Conservation (phyloP, 2,888 invertebrate species). For the Rhimphoctona megacephalus region DNA sequence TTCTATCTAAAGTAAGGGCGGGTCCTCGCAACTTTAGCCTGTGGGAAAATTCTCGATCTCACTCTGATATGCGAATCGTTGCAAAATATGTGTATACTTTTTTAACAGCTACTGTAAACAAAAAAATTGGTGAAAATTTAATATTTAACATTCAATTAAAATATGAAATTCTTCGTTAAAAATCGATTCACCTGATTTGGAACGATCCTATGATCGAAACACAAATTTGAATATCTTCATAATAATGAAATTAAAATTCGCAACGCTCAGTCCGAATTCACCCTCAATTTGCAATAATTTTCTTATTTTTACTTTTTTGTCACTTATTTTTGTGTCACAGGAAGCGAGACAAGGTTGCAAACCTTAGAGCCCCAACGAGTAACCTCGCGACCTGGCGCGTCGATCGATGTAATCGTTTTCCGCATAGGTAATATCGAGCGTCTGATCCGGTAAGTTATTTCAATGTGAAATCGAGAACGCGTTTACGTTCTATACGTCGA, state of each 20-base stretch:
- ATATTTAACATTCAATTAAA: not conserved
- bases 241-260: not conserved
- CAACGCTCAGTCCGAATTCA: not conserved
- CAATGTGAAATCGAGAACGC: slow-evolving; percentile 71
- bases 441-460: slow-evolving; percentile 76
- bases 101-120: too few species aligned
- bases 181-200: not conserved
- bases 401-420: slow-evolving; percentile 73
- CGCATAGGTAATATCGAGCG: slow-evolving; percentile 72
- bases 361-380: slow-evolving; percentile 12
- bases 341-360: slow-evolving; percentile 41
- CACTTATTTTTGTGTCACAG: slow-evolving; percentile 9
- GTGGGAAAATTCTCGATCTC: slow-evolving; percentile 46
- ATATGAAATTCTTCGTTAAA: not conserved
- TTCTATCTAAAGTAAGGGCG: slow-evolving; percentile 35
- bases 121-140: not conserved
- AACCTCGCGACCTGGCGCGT: slow-evolving; percentile 26
- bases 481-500: slow-evolving; percentile 31
- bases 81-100: not conserved
- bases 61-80: slow-evolving; percentile 19
- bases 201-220: not conserved
- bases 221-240: not conserved
- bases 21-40: slow-evolving; percentile 51
- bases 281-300: not conserved
- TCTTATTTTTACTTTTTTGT: not conserved